Evolutionary conservation across 2,888 invertebrate species (phyloP).

Genomic region (Bombylius major): DNA sequence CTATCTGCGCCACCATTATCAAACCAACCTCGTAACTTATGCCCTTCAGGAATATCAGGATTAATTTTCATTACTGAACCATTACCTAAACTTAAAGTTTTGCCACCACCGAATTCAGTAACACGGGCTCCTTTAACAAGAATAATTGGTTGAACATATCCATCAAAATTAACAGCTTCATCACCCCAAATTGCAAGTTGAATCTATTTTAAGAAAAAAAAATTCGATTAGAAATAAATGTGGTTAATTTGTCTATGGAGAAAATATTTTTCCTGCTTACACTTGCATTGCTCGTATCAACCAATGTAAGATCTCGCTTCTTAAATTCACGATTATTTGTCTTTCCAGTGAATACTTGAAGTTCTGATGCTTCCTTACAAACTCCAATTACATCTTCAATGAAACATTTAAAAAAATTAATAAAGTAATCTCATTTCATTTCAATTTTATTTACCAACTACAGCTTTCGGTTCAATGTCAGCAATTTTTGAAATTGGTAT

Average conservation of each 20-base stretch:
- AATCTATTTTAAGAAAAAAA: slow-evolving; percentile 37
- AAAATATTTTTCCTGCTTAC: slow-evolving; percentile 32
- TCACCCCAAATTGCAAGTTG: slow-evolving; percentile 83
- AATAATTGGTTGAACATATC: slow-evolving; percentile 62
- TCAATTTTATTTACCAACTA: slow-evolving; percentile 49
- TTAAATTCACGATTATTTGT: slow-evolving; percentile 69
- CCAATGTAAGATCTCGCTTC: slow-evolving; percentile 76
- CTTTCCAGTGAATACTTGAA: slow-evolving; percentile 58
- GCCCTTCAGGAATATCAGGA: slow-evolving; percentile 81
- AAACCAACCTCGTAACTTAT: slow-evolving; percentile 82
- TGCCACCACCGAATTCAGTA: slow-evolving; percentile 78
- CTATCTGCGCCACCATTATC: slow-evolving; percentile 58
- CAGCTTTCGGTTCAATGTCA: slow-evolving; percentile 48
- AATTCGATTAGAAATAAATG: background rate
- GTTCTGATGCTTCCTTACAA: slow-evolving; percentile 58
- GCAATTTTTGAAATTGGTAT: slow-evolving; percentile 61
- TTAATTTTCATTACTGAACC: slow-evolving; percentile 61
- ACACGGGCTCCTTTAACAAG: slow-evolving; percentile 75
- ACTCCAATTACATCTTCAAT: slow-evolving; percentile 75
- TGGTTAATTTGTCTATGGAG: background rate
- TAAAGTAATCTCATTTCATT: background rate
- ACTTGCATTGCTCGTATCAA: slow-evolving; percentile 70
- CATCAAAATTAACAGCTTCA: slow-evolving; percentile 77
- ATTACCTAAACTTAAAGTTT: slow-evolving; percentile 47
- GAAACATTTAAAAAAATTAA: too few relatives aligned